Evolutionary conservation across 2,888 invertebrate species (phyloP), one percentile per base, ranked within the genome.

Genomic region (Petrolisthes cinctipes): DNA sequence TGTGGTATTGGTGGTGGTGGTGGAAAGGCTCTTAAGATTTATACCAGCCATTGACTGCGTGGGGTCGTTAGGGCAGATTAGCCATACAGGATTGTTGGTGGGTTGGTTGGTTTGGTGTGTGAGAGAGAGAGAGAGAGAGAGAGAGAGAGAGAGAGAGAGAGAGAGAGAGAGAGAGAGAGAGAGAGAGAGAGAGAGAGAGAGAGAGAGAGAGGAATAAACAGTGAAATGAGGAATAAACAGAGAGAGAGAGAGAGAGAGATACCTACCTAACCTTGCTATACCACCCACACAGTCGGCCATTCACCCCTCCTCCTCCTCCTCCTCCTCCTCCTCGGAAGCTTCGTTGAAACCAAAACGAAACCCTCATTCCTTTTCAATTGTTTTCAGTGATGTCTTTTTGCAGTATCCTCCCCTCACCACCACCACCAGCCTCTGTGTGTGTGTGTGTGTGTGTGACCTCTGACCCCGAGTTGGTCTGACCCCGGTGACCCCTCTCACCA

Each of bases 81-180:
- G 37, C 37, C 37, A 37, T 37, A 37, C 37, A 37, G 37, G 37
- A 37, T 37, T 37, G 37, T 37, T 37, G 37, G 37, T 37, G n/a
- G n/a, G n/a, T n/a, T n/a, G n/a, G n/a, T n/a, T n/a, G n/a, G n/a
- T n/a, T n/a, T 11, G 76, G 37, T 11, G 76, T 17, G 37, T 51
- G 76, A 53, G 76, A 76, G 51, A 51, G 76, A 7, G 51, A 53
- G 51, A 76, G 76, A 6, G 53, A 51, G 51, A 53, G 51, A 53
- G 6, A 51, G 23, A 20, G 73, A n/a, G 73, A 73, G 73, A 73
- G 11, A 11, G 73, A n/a, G 23, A 75, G 17, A 20, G 23, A 17
- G 75, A 75, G 75, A 75, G 23, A 20, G 75, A 20, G 75, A 75
- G 23, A 20, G 75, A 75, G 75, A 20, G 75, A 20, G 75, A 75